These are phyloP conservation scores for Malacoctenus gilli DNA, from an alignment of 2,797 vertebrate species.

Conservation along the genomic window DNA sequence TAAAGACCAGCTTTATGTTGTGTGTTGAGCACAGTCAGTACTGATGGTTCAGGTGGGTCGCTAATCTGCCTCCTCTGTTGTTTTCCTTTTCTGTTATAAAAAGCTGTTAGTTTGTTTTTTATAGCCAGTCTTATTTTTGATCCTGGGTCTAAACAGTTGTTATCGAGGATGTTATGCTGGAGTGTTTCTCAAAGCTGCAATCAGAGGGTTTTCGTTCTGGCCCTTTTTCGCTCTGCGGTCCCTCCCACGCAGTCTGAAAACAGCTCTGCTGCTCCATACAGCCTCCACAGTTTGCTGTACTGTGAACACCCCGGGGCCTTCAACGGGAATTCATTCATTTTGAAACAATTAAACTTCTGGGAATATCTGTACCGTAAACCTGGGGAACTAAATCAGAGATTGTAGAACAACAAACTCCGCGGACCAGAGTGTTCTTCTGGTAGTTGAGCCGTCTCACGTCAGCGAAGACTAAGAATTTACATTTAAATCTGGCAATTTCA, in stretches of 20 bases:
- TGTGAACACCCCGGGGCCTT: too few species aligned
- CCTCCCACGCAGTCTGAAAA: conserved; percentile 55
- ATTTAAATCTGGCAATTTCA: not conserved
- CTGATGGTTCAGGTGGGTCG: too few species aligned
- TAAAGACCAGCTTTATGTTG: too few species aligned
- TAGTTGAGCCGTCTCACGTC: not conserved
- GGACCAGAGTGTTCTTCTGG: too few species aligned
- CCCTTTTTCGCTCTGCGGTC: conserved; percentile 23
- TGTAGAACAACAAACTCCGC: too few species aligned
- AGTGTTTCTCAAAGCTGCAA: conserved; percentile 61
- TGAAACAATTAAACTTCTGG: too few species aligned
- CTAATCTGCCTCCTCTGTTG: not conserved
- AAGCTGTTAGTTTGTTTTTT: conserved; percentile 12
- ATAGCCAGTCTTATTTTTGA: too few species aligned
- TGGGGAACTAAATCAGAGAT: too few species aligned
- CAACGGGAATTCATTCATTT: too few species aligned
- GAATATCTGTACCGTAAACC: too few species aligned
- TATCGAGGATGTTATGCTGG: conserved; percentile 49
- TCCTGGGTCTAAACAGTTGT: conserved; percentile 37
- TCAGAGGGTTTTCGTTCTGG: conserved; percentile 53
- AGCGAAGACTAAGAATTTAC: not conserved
- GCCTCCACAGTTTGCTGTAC: too few species aligned
- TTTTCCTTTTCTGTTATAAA: not conserved
- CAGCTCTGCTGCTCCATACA: not conserved
- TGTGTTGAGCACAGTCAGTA: too few species aligned